Conservation (phyloP, 2,797 vertebrate species). For the Synaphobranchus kaupii region DNA sequence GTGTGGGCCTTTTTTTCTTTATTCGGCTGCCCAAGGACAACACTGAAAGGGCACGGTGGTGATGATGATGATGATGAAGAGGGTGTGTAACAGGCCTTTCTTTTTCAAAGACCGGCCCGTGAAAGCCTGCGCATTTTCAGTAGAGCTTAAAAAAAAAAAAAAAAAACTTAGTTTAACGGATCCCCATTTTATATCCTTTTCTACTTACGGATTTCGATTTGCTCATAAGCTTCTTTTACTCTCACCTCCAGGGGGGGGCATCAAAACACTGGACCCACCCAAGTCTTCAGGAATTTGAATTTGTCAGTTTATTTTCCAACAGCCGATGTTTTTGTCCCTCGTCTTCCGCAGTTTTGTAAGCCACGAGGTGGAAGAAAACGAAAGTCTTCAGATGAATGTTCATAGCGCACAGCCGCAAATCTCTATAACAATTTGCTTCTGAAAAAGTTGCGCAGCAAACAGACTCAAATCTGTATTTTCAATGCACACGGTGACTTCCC, state of each 20-base stretch:
- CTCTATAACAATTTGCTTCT: not conserved
- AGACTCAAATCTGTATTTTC: constrained; percentile 60
- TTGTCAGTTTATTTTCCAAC: not conserved
- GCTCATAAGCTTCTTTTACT: constrained; percentile 50
- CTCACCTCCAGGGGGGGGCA: constrained; percentile 50
- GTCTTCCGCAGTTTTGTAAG: not conserved
- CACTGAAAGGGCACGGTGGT: not conserved
- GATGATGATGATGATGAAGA: not conserved
- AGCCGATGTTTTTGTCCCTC: not conserved
- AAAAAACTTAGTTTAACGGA: not conserved
- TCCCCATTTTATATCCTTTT: constrained; percentile 35
- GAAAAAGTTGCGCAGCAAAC: constrained; percentile 43
- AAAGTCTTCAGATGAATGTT: not conserved
- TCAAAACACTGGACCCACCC: not conserved
- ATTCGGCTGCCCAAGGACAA: not conserved
- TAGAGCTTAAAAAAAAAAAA: constrained; percentile 29
- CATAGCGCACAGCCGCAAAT: not conserved
- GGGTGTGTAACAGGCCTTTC: not conserved
- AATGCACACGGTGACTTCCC: constrained; percentile 62
- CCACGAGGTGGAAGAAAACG: no score
- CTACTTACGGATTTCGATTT: constrained; percentile 49
- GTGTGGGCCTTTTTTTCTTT: not conserved
- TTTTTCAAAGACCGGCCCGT: not conserved
- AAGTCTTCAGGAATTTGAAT: not conserved
- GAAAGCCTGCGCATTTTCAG: not conserved